phyloP scores from a whole-genome alignment of 2,888 invertebrate species.

The Andrena minutula region DNA sequence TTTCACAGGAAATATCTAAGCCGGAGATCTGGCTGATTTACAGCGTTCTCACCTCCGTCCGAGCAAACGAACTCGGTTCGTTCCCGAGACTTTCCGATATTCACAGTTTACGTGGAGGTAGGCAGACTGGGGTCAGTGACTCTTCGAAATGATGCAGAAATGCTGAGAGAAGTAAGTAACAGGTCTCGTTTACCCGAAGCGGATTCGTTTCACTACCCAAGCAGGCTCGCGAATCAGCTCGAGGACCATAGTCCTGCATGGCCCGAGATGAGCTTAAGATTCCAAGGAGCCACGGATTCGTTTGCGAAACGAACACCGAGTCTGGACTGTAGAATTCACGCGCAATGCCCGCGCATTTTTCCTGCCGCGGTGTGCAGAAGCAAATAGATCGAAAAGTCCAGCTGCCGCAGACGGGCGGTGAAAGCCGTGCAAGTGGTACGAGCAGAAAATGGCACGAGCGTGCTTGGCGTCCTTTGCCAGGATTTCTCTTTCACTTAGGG shows the following conservation, averaged over 20 bases:
- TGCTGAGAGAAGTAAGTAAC: not conserved
- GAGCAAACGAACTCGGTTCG: not conserved
- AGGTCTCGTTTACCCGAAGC: not conserved
- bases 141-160: not conserved
- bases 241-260: constrained; percentile 30
- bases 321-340: constrained; percentile 41
- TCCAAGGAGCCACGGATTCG: constrained; percentile 46
- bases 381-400: constrained; percentile 36
- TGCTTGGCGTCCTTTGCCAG: constrained; percentile 54
- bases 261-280: constrained; percentile 36
- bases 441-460: constrained; percentile 59
- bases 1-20: constrained; percentile 1
- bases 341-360: constrained; percentile 47
- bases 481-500: constrained; percentile 58
- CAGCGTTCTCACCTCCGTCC: not conserved
- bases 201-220: constrained; percentile 1
- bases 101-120: not conserved
- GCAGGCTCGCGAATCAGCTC: constrained; percentile 2
- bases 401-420: constrained; percentile 51
- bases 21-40: not conserved
- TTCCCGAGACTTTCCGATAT: not conserved
- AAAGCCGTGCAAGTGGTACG: constrained; percentile 53
- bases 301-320: constrained; percentile 57
- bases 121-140: not conserved
- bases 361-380: constrained; percentile 26